Evolutionary conservation across 1,140 invertebrate species (phyloP), one percentile per base, ranked within the genome.

Genomic region (Drosophila nigromelanica): DNA sequence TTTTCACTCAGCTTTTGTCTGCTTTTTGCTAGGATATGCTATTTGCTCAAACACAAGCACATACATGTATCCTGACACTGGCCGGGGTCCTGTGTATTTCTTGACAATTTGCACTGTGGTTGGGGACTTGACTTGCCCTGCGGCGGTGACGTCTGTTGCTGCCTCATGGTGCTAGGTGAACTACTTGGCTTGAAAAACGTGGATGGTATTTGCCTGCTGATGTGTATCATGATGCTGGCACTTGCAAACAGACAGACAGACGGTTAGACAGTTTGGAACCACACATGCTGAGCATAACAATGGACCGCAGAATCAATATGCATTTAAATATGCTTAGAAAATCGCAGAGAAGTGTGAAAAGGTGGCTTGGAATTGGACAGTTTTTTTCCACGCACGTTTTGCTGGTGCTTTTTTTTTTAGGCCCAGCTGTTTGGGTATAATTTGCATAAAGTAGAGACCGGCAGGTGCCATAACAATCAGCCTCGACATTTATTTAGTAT

Each of bases 281-380:
- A 64, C 40, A 55, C 52, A 67, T 45, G 50, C 15, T 52, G 11
- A 52, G 42, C 67, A 80, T 42, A 73, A 59, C 69, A 72, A 43
- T 76, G 71, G 74, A 79, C 76, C 83, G 62, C 83, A 87, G 83
- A 87, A 87, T 87, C 83, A 89, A 89, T 89, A 87, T 89, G 76
- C 83, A 89, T 89, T 89, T 87, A 72, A 78, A 83, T 86, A 81
- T 78, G 78, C 58, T 72, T 48, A 40, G 43, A 15, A 21, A 8
- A 51, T 39, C 30, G 35, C 40, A 5, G 27, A 33, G 40, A 6
- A 33, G 5, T 33, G 8, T 35, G 33, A 8, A 8, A 35, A 2
- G n/a, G 18, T 18, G 18, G 6, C n/a, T 2, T 40, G 0, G 39
- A 5, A 30, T 5, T 45, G 14, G 14, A 15, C n/a, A 48, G n/a